Conservation (phyloP, 2,888 invertebrate genomes). For the Fragum fragum region DNA sequence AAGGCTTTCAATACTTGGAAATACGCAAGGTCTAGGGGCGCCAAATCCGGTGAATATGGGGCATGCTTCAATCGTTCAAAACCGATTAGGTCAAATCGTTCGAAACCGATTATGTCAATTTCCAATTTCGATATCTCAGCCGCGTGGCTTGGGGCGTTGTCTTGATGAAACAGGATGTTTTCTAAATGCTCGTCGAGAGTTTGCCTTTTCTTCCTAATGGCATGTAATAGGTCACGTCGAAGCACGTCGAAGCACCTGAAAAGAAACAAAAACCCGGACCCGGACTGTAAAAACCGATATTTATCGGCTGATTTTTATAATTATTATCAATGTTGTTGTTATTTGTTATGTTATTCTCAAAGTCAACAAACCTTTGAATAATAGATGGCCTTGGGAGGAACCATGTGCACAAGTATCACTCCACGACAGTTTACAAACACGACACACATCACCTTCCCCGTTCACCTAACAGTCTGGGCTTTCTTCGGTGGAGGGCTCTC, state of each 20-base stretch:
- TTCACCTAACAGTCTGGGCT: conserved; percentile 1
- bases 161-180: conserved; percentile 30
- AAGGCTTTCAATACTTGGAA: not conserved
- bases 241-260: conserved; percentile 30
- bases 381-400: not conserved
- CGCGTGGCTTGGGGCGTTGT: conserved; percentile 13
- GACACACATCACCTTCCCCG: conserved; percentile 10
- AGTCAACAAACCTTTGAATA: conserved; percentile 4
- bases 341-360: not conserved
- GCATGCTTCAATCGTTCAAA: conserved; percentile 10
- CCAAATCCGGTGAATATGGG: conserved; percentile 9
- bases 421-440: not conserved
- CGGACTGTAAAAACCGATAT: not conserved
- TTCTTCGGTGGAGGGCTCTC: conserved; percentile 12
- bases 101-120: conserved; percentile 2
- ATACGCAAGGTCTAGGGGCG: conserved; percentile 4
- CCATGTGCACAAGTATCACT: conserved; percentile 16
- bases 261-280: too few species aligned
- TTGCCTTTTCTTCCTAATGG: conserved; percentile 22
- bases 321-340: not conserved
- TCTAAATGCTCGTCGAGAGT: conserved; percentile 20
- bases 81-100: not conserved
- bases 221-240: conserved; percentile 25
- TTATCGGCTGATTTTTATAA: not conserved
- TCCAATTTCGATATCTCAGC: conserved; percentile 12